Evolutionary conservation across 2,888 invertebrate species (phyloP).

Genomic region (Dryocosmus kuriphilus): DNA sequence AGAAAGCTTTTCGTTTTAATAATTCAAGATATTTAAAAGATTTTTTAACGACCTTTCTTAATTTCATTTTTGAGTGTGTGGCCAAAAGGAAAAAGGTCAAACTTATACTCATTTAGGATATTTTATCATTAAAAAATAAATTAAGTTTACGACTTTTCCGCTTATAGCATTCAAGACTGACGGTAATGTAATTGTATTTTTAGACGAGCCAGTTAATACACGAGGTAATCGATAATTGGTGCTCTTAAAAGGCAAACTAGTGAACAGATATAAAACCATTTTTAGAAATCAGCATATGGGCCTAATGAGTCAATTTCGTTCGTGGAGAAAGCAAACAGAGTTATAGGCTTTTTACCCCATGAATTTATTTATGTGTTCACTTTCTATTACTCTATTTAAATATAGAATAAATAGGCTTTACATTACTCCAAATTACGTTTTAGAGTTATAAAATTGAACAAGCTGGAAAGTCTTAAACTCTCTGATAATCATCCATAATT

Average conservation of each 20-base stretch:
- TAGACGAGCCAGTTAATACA: slow-evolving; percentile 22
- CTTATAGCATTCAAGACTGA: slow-evolving; percentile 19
- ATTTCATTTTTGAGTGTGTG: slow-evolving; percentile 19
- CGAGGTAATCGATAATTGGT: slow-evolving; percentile 26
- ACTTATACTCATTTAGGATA: not conserved
- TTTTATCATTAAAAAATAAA: slow-evolving; percentile 20
- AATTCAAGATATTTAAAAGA: not conserved
- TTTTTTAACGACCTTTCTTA: not conserved
- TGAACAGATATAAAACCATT: slow-evolving; percentile 13
- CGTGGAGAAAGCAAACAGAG: not conserved
- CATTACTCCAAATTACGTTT: not conserved
- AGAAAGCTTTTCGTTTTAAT: not conserved
- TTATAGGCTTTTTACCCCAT: not conserved
- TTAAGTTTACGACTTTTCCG: slow-evolving; percentile 16
- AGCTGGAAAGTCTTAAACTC: not conserved
- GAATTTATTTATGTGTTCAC: not conserved
- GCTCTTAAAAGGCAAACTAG: slow-evolving; percentile 24
- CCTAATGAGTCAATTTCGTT: not conserved
- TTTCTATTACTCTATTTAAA: not conserved
- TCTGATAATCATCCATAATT: not conserved
- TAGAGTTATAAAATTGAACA: not conserved
- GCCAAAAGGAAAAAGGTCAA: slow-evolving; percentile 11
- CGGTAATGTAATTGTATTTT: slow-evolving; percentile 28
- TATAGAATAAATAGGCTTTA: not conserved
- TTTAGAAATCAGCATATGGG: slow-evolving; percentile 12